Percentiles rank a stretch among this genome's conserved stretches.
phyloP scores from a whole-genome alignment of 2,888 invertebrate genomes.

The Macaria liturata region DNA sequence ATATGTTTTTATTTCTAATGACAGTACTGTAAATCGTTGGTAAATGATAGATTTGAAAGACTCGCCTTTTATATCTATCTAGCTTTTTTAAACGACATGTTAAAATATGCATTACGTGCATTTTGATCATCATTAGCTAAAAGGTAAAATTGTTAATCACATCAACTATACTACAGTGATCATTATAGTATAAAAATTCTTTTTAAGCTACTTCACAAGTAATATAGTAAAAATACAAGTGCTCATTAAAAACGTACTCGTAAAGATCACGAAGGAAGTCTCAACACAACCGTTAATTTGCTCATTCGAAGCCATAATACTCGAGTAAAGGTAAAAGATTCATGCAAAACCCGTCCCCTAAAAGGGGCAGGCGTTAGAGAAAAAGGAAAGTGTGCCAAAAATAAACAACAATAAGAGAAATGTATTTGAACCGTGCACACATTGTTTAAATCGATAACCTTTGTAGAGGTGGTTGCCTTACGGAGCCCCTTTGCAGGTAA shows the following conservation, averaged over 20 bases:
- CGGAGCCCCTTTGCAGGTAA: constrained; percentile 81
- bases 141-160: too few species aligned
- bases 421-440: constrained; percentile 65
- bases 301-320: neutral
- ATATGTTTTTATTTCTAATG: too few species aligned
- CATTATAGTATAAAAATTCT: too few species aligned
- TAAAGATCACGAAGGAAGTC: neutral
- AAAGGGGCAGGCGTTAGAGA: constrained; percentile 30
- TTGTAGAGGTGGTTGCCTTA: constrained; percentile 77
- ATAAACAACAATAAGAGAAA: constrained; percentile 58
- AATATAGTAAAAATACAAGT: neutral
- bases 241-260: neutral
- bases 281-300: neutral
- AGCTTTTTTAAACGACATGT: too few species aligned
- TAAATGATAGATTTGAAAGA: too few species aligned
- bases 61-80: too few species aligned
- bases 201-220: too few species aligned
- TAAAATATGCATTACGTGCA: too few species aligned
- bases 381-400: constrained; percentile 38
- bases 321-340: constrained; percentile 20
- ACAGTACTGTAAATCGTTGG: too few species aligned
- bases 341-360: constrained; percentile 23
- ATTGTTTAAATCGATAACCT: constrained; percentile 80
- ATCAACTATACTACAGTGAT: too few species aligned
- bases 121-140: too few species aligned